Conservation (phyloP, 2,888 invertebrate genomes). For the Lampropteryx suffumata region DNA sequence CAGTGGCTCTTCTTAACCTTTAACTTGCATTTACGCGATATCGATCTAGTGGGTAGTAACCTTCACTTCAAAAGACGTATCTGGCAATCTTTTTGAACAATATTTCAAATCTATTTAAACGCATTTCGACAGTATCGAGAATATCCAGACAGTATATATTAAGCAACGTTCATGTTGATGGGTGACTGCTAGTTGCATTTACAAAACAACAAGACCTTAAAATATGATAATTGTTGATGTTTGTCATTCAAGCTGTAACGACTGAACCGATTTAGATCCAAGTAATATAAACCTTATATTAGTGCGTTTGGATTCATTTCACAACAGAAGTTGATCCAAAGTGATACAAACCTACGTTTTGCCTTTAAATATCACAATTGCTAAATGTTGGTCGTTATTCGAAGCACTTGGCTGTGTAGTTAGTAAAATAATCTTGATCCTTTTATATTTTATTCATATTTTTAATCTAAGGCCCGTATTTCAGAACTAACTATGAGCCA, state of each 20-base stretch:
- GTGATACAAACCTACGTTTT: constrained; percentile 6
- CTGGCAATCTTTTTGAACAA: too few relatives aligned
- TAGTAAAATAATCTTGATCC: constrained; percentile 4
- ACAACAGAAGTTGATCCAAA: not conserved
- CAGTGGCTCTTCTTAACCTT: constrained; percentile 52
- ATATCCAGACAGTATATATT: too few relatives aligned
- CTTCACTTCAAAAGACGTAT: constrained; percentile 9
- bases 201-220: too few relatives aligned
- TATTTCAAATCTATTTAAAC: too few relatives aligned
- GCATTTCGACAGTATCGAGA: too few relatives aligned
- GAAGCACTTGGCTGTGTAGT: constrained; percentile 7
- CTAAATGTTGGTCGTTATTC: constrained; percentile 27
- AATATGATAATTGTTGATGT: too few relatives aligned
- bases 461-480: too few relatives aligned
- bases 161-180: too few relatives aligned
- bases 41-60: constrained; percentile 45
- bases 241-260: too few relatives aligned
- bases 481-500: too few relatives aligned
- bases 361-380: constrained; percentile 25
- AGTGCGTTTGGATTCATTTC: constrained; percentile 9
- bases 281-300: not conserved
- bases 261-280: too few relatives aligned
- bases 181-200: too few relatives aligned
- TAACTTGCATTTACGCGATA: constrained; percentile 60
- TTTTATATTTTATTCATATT: not conserved